A percentile compares a stretch with the other conserved stretches of the same genome.
Conservation (phyloP, 1,140 invertebrate genomes). For the Orchestia grillus region DNA sequence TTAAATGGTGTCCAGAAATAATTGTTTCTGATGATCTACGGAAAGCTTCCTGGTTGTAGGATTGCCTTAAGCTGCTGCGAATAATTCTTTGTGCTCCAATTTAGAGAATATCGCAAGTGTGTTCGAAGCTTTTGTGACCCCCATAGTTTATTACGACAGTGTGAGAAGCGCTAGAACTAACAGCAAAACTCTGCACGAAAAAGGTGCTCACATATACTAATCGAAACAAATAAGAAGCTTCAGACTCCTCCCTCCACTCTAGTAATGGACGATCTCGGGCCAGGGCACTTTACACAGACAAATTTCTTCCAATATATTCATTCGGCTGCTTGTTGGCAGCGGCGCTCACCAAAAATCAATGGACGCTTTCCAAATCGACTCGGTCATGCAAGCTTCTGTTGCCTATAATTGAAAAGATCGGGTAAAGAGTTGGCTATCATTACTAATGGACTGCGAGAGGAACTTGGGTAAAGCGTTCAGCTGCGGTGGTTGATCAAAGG, state of each 20-base stretch:
- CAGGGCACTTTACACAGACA: slow-evolving; percentile 12
- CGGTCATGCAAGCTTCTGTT: slow-evolving; percentile 48
- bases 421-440: slow-evolving; percentile 25
- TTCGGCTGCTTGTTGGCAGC: slow-evolving; percentile 30
- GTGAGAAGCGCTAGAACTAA: not conserved
- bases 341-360: slow-evolving; percentile 41
- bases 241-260: not conserved
- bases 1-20: slow-evolving; percentile 39
- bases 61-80: not conserved
- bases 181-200: not conserved
- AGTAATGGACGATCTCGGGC: slow-evolving; percentile 27
- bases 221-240: slow-evolving; percentile 16
- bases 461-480: not conserved
- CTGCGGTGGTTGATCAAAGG: not conserved
- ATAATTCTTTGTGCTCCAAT: not conserved
- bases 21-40: slow-evolving; percentile 18
- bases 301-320: slow-evolving; percentile 49
- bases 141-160: not conserved
- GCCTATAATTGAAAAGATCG: slow-evolving; percentile 51
- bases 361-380: slow-evolving; percentile 34
- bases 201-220: not conserved
- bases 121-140: not conserved
- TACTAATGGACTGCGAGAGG: slow-evolving; percentile 25
- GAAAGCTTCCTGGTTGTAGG: not conserved
- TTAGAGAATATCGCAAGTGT: not conserved